Evolutionary conservation across 2,888 invertebrate genomes (phyloP), one percentile per base, ranked within the genome.

Genomic region (Acronicta psi): DNA sequence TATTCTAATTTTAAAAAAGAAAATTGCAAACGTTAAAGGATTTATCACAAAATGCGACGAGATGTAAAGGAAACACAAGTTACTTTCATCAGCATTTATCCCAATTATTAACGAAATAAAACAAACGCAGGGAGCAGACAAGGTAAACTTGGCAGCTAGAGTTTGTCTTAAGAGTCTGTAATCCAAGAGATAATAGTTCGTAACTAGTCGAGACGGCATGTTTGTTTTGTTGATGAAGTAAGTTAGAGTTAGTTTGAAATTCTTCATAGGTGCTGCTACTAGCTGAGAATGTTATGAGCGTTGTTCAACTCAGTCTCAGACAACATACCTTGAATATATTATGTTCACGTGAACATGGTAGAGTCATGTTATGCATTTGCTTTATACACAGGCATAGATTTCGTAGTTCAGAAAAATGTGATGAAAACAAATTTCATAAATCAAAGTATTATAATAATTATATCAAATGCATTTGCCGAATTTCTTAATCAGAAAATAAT

Each of bases 111-210:
- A 73, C 68, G 67, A 68, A 82, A 80, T 74, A 80, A 80, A 79
- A 76, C 77, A 69, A 75, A 72, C 75, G 71, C 56, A 36, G 43
- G 34, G 50, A 47, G 63, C 62, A 57, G 71, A 59, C 71, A 73
- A 80, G 66, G 66, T 79, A 80, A 85, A 83, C 75, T 83, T 80
- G 53, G 71, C 66, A 75, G 82, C 80, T 80, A 73, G 73, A 73
- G 81, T 86, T 88, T 86, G 82, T 86, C 80, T 84, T 83, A 75
- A 73, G 75, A 83, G 85, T 82, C 75, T 82, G 83, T 89, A 87
- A 88, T 88, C 88, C 86, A 60, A 69, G 76, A 86, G 89, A 91
- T 91, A 89, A 92, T 87, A 92, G 91, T 90, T 89, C 61, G 79
- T 84, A 89, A 89, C 89, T 85, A 86, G 85, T 81, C 77, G 79